Evolutionary conservation across 2,113 vertebrate genomes (phyloP), one percentile per base, ranked within the genome.

Genomic region (Progne subis): DNA sequence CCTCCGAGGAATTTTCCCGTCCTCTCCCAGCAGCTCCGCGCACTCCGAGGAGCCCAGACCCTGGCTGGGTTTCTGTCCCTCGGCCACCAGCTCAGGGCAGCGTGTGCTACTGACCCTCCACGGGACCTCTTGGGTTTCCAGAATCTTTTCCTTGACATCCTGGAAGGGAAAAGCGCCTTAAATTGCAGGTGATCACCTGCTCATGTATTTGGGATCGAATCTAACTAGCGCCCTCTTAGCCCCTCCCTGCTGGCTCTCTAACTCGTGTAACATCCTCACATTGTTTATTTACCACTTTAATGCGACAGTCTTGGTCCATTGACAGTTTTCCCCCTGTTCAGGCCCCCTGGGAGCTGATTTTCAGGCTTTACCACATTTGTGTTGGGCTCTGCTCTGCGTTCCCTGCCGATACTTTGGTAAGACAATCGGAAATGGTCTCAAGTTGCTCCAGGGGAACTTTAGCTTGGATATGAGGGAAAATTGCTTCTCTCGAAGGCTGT

Each of bases 271-370:
- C 52, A 23, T 2, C 14, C 44, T 20, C 29, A 11, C 6, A 1
- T 12, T 4, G 14, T 29, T 50, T 16, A 6, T 69, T 82, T 26
- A 8, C 0, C 29, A 1, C 60, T 37, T 46, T 0, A 47, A 8
- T 7, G 52, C 9, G 0, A 6, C 3, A 2, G 25, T 46, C 21
- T 21, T 11, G 12, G 17, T 4, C 28, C 18, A 5, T 1, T 2
- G 16, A 4, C 15, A 14, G 3, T 4, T 53, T 8, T 4, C 0
- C 2, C 12, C 6, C 17, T 1, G 14, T 29, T 10, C 25, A 5
- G 5, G 5, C 8, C 14, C 14, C 7, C 24, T 15, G 23, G 10
- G 34, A 23, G 47, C 3, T 34, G 47, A 34, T 71, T 71, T 65
- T 63, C 19, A 11, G 49, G 12, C 11, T 77, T 56, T 9, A 3